Evolutionary conservation across 2,113 vertebrate species (phyloP), one percentile per base, ranked within the genome.

Genomic region (Prinia subflava): DNA sequence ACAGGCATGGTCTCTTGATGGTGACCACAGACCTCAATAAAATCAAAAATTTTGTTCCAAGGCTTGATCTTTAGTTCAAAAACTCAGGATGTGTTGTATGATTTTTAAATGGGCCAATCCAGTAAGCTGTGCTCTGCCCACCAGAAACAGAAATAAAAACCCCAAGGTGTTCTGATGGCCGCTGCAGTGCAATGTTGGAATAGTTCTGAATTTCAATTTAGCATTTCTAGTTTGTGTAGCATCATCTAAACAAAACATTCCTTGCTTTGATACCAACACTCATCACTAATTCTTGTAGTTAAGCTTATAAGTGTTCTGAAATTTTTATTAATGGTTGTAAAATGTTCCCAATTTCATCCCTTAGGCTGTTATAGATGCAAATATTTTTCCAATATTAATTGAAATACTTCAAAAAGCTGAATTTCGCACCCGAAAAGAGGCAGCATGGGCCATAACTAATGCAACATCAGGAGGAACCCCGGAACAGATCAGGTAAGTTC

Each of bases 401-500:
- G 99, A 99, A 96, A 98, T 99, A 90, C 98, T 99, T 88, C 99
- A 99, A 89, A 99, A 99, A 97, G 99, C 99, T 47, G 99, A 99
- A 96, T 99, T 99, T 95, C 98, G 98, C n/a, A 99, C 99, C 49
- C 98, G 98, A 94, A 99, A 99, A 94, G 98, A 99, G 96, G 98
- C 99, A 65, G 98, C 99, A 0, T 99, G 98, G 99, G 99, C 98
- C 22, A 98, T 99, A 89, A 99, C 99, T 74, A 99, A 99, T 62
- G 98, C 98, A 82, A 99, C 98, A 7, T 99, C 98, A 33, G 98
- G 99, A 93, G 99, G 98, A 71, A 98, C 98, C 21, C 98, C 98
- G 84, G 98, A 98, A 81, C 99, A 99, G 92, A 99, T 99, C 50
- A 98, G 98, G 99, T 99, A 86, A 37, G 30, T 39, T 89, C 65